These are phyloP conservation scores for Propithecus deckenii DNA, from an alignment of 2,797 vertebrate genomes.

Conservation along the genomic window DNA sequence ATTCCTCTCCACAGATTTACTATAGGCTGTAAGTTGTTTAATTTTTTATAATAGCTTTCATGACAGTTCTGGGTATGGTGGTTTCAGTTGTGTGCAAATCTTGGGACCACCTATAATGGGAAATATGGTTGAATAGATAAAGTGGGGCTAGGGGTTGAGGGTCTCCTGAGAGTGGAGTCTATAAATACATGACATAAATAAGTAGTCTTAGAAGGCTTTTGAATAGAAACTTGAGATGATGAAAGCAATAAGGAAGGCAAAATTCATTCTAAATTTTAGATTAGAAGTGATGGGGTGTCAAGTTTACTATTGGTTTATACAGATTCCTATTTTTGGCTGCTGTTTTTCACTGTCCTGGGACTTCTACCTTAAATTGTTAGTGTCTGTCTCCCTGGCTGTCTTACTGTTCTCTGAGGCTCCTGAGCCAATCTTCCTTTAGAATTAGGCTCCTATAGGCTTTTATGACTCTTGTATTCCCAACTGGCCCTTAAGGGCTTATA, in stretches of 20 bases:
- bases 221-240: background rate
- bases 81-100: background rate
- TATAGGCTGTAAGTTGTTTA: background rate
- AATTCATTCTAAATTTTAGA: conserved; percentile 21
- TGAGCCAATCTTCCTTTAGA: background rate
- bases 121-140: conserved; percentile 33
- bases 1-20: conserved; percentile 18
- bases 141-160: background rate
- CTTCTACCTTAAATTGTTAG: conserved; percentile 9
- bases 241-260: conserved; percentile 9
- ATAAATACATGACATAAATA: background rate
- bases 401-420: conserved; percentile 7
- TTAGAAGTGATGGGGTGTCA: background rate
- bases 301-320: background rate
- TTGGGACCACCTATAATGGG: background rate
- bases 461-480: background rate
- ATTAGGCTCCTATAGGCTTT: background rate
- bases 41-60: background rate
- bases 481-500: background rate
- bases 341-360: background rate
- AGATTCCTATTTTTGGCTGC: background rate
- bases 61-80: background rate
- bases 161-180: background rate
- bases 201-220: background rate
- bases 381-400: background rate